Evolutionary conservation across 2,113 vertebrate species (phyloP), one percentile per base, ranked within the genome.

Genomic region (Petaurus breviceps): DNA sequence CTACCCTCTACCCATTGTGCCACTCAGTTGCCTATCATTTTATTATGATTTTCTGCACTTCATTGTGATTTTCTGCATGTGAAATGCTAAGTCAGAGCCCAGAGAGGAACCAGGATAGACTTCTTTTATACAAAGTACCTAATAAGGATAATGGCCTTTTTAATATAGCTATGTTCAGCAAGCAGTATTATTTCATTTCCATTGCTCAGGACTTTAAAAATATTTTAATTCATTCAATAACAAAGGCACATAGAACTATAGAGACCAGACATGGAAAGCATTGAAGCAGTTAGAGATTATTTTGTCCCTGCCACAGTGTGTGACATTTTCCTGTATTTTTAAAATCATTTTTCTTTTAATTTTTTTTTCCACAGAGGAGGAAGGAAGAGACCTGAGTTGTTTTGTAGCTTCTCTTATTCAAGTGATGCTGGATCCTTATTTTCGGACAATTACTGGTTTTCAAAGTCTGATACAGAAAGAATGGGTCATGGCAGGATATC

Each of bases 391-490:
- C 98, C 98, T 99, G 98, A 99, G 99, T 98, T 99, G 99, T 96
- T 97, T 99, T 26, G 97, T 99, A 91, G 99, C 99, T 91, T 99
- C 99, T 51, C 98, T 99, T 93, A 98, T 99, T 90, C 99, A 99
- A 99, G 97, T 99, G 97, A 99, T 99, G 99, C 97, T 99, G 98
- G 99, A 99, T 96, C 99, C 99, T 90, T 99, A 99, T 95, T 99
- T 99, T 95, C 99, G 99, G 96, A 99, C 99, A 95, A 98, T 99
- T n/a, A 96, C 97, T 90, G 99, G 99, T 90, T 99, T 99, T 98
- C 99, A 99, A 98, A 99, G 99, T 98, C 98, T 99, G 97, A 99
- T 99, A 94, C 99, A 99, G 98, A 99, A 99, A 98, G 99, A 99
- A 97, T 99, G 99, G 99, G 99, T 99, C 98, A 99, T 99, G 99